phyloP scores from a whole-genome alignment of 2,113 vertebrate genomes.

The Willisornis vidua region DNA sequence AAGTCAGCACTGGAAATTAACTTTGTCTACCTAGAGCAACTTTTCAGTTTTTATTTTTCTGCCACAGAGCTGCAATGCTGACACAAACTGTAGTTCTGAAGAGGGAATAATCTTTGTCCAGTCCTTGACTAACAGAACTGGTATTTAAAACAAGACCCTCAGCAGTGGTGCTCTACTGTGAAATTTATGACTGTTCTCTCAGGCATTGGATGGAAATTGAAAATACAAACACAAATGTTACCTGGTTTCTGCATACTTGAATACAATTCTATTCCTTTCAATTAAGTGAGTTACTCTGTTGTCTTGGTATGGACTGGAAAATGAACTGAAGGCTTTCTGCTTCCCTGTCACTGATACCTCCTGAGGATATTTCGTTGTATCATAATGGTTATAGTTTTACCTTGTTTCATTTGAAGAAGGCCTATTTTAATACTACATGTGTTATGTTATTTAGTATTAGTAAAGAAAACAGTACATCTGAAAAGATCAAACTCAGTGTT shows the following conservation, averaged over 20 bases:
- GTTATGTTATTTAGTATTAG: conserved; percentile 62
- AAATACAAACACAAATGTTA: background rate
- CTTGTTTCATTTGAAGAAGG: background rate
- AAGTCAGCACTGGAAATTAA: background rate
- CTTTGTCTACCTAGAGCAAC: background rate
- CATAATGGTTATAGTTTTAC: background rate
- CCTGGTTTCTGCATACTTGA: background rate
- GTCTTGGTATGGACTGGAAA: background rate
- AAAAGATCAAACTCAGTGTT: conserved; percentile 19
- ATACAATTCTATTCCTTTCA: background rate
- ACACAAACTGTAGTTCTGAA: background rate
- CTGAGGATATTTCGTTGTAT: background rate
- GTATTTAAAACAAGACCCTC: background rate
- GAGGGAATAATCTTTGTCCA: background rate
- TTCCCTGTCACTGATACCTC: background rate
- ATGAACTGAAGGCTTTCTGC: background rate
- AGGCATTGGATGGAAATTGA: background rate
- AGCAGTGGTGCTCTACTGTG: background rate
- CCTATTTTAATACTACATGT: background rate
- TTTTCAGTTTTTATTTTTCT: background rate
- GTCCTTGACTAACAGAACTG: background rate
- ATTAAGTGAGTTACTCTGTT: background rate
- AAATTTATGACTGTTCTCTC: background rate
- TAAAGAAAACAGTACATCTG: background rate
- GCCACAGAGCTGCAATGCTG: background rate